Conservation (phyloP, 2,888 invertebrate species). For the Drosophila formosana region DNA sequence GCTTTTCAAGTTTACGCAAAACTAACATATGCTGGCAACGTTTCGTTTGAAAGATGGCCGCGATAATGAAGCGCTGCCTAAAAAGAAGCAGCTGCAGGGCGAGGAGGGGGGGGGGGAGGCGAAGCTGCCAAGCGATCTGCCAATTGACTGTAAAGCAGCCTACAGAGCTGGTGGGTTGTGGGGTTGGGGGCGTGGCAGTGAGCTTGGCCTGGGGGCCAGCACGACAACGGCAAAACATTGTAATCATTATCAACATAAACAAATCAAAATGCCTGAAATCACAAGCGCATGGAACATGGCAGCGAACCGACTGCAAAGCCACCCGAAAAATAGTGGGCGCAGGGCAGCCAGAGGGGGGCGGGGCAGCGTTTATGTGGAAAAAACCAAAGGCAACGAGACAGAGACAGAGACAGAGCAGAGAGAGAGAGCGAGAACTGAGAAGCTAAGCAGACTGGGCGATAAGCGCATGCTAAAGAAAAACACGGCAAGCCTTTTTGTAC, state of each 20-base stretch:
- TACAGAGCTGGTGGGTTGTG: too few species aligned
- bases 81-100: not conserved
- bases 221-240: constrained; percentile 60
- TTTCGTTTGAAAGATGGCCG: constrained; percentile 77
- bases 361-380: not conserved
- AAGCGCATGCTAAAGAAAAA: constrained; percentile 22
- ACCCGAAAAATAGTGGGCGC: not conserved
- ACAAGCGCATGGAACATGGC: constrained; percentile 28
- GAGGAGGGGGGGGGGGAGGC: not conserved
- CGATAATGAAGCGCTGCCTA: constrained; percentile 62
- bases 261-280: constrained; percentile 67
- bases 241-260: constrained; percentile 78
- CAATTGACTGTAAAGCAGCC: constrained; percentile 38
- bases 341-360: too few species aligned
- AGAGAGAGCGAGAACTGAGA: not conserved
- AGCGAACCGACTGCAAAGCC: constrained; percentile 27
- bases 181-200: not conserved
- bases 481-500: constrained; percentile 7
- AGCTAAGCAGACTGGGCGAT: constrained; percentile 13
- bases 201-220: constrained; percentile 29
- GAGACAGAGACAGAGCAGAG: not conserved
- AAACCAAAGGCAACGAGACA: not conserved
- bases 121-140: constrained; percentile 29
- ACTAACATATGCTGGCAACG: constrained; percentile 79
- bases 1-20: constrained; percentile 79